Conservation (phyloP, 2,797 vertebrate genomes). For the Rhinogobio ventralis region DNA sequence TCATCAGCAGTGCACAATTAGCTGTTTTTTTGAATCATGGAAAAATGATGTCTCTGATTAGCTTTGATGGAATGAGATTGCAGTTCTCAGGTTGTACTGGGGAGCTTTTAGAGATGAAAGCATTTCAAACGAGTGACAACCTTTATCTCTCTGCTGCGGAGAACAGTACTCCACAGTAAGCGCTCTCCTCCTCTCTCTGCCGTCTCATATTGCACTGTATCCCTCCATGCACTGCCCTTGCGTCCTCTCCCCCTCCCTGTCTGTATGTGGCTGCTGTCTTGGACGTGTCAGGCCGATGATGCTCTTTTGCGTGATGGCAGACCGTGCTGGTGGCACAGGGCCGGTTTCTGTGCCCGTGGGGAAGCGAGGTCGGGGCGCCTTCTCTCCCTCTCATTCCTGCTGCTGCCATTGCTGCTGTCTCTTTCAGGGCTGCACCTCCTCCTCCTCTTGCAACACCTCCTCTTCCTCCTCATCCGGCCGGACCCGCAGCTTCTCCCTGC, state of each 20-base stretch:
- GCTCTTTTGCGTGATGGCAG: conserved; percentile 66
- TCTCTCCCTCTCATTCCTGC: conserved; percentile 56
- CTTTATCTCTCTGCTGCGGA: conserved; percentile 37
- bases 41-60: conserved; percentile 10
- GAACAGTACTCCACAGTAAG: conserved; percentile 36
- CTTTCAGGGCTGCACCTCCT: conserved; percentile 77
- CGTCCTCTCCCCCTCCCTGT: conserved; percentile 37
- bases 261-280: conserved; percentile 45
- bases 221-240: not conserved
- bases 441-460: conserved; percentile 56
- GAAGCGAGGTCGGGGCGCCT: conserved; percentile 19
- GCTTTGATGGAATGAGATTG: conserved; percentile 28
- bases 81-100: conserved; percentile 20
- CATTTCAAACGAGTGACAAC: conserved; percentile 39
- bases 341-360: conserved; percentile 49
- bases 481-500: conserved; percentile 84
- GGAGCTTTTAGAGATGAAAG: conserved; percentile 49
- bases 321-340: conserved; percentile 60
- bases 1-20: conserved; percentile 15
- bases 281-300: conserved; percentile 55
- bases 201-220: conserved; percentile 30
- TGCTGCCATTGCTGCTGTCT: conserved; percentile 61
- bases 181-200: conserved; percentile 49
- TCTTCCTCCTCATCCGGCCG: conserved; percentile 67
- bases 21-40: conserved; percentile 27